Percentiles rank a stretch among this genome's conserved stretches.
Conservation (phyloP, 2,888 invertebrate genomes). For the Ormyrus labotus region DNA sequence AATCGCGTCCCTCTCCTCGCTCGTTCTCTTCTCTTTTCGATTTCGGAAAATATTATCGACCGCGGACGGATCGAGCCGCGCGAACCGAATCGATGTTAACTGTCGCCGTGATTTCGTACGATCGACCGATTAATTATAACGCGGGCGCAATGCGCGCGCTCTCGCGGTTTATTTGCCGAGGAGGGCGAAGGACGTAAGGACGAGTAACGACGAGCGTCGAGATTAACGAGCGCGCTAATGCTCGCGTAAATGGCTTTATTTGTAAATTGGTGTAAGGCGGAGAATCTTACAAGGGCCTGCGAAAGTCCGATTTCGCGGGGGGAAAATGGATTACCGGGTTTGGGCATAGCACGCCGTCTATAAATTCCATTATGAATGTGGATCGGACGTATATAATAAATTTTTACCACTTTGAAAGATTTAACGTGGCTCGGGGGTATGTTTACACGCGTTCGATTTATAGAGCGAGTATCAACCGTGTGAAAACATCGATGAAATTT, state of each 20-base stretch:
- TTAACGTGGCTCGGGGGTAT: too few relatives aligned
- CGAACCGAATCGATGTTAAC: constrained; percentile 44
- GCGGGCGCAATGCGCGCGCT: neutral
- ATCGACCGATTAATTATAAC: constrained; percentile 50
- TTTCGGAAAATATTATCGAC: constrained; percentile 8
- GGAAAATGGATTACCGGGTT: too few relatives aligned
- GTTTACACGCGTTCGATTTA: too few relatives aligned
- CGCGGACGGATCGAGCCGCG: constrained; percentile 21
- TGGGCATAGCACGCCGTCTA: too few relatives aligned
- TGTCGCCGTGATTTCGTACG: constrained; percentile 44
- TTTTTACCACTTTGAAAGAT: too few relatives aligned
- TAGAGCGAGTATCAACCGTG: too few relatives aligned
- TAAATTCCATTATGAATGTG: too few relatives aligned
- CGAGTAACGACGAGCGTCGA: constrained; percentile 7
- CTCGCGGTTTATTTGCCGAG: constrained; percentile 23
- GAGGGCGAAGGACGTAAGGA: neutral
- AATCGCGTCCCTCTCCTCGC: constrained; percentile 7
- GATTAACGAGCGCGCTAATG: constrained; percentile 33
- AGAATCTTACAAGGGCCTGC: too few relatives aligned
- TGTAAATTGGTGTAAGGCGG: constrained; percentile 3
- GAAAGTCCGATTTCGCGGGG: too few relatives aligned
- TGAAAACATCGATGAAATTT: too few relatives aligned
- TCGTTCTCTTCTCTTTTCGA: neutral
- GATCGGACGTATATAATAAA: too few relatives aligned
- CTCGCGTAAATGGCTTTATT: constrained; percentile 22